Evolutionary conservation across 1,140 invertebrate species (phyloP).

Genomic region (Geopemphigus sp.): DNA sequence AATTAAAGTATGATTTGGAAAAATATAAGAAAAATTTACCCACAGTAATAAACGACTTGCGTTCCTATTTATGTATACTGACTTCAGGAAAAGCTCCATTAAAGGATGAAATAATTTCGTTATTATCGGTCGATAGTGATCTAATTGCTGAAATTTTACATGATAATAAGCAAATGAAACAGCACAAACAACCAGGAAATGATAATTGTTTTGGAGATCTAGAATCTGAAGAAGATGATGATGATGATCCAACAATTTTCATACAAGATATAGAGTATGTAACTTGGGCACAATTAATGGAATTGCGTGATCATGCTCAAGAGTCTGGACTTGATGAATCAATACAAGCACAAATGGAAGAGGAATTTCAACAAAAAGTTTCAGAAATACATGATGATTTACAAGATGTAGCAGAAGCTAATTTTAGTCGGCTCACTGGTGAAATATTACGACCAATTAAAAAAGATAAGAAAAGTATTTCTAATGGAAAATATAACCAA

Average conservation of each 20-base stretch:
- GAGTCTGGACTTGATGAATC: conserved; percentile 24
- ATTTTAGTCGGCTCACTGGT: conserved; percentile 21
- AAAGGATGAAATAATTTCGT: conserved; percentile 5
- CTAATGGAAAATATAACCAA: conserved; percentile 4
- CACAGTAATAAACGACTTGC: conserved; percentile 13
- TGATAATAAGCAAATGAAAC: conserved; percentile 31
- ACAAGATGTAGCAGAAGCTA: conserved; percentile 20
- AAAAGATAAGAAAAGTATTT: not conserved
- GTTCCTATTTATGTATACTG: conserved; percentile 15
- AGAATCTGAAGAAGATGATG: conserved; percentile 45
- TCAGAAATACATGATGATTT: conserved; percentile 11
- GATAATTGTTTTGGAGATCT: conserved; percentile 5
- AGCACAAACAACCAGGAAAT: not conserved
- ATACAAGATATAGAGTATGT: conserved; percentile 34
- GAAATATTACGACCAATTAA: conserved; percentile 1
- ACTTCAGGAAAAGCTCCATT: conserved; percentile 29
- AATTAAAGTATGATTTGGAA: conserved; percentile 44
- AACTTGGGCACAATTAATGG: conserved; percentile 36
- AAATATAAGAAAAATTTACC: conserved; percentile 10
- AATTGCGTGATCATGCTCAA: conserved; percentile 34
- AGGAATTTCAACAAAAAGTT: conserved; percentile 32
- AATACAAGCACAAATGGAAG: conserved; percentile 11
- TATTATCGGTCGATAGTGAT: conserved; percentile 32
- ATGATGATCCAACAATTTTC: not conserved
- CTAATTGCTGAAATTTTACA: conserved; percentile 9